Evolutionary conservation across 2,888 invertebrate species (phyloP).

Genomic region (Trilocha varians): DNA sequence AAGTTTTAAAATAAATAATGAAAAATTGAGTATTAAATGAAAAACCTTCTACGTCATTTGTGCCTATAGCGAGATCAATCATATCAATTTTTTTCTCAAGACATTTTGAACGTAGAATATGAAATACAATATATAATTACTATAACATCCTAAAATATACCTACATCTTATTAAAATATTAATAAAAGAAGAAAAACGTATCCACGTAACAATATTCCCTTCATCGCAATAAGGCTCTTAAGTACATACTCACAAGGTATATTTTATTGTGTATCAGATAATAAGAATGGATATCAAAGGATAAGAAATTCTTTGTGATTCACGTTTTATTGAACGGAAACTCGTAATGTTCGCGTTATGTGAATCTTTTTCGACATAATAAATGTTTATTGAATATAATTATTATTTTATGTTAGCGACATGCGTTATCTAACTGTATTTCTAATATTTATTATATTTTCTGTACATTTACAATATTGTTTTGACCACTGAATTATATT

Average conservation of each 20-base stretch:
- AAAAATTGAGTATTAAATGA: too few relatives aligned
- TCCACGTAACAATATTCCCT: too few relatives aligned
- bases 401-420: not conserved
- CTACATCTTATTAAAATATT: too few relatives aligned
- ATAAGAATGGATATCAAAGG: constrained; percentile 39
- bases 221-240: not conserved
- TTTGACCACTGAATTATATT: too few relatives aligned
- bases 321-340: not conserved
- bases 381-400: not conserved
- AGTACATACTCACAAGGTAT: not conserved
- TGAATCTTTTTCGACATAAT: not conserved
- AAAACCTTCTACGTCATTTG: too few relatives aligned
- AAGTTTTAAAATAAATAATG: too few relatives aligned
- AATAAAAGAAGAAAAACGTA: too few relatives aligned
- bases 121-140: too few relatives aligned
- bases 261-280: constrained; percentile 9
- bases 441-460: not conserved
- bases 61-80: too few relatives aligned
- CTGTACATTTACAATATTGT: too few relatives aligned
- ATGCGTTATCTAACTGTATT: not conserved
- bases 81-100: not conserved
- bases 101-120: too few relatives aligned
- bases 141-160: too few relatives aligned
- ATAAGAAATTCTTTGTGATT: constrained; percentile 25
- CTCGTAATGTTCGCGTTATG: not conserved